Evolutionary conservation across 1,140 invertebrate species (phyloP).

Genomic region (Chelonus insularis): DNA sequence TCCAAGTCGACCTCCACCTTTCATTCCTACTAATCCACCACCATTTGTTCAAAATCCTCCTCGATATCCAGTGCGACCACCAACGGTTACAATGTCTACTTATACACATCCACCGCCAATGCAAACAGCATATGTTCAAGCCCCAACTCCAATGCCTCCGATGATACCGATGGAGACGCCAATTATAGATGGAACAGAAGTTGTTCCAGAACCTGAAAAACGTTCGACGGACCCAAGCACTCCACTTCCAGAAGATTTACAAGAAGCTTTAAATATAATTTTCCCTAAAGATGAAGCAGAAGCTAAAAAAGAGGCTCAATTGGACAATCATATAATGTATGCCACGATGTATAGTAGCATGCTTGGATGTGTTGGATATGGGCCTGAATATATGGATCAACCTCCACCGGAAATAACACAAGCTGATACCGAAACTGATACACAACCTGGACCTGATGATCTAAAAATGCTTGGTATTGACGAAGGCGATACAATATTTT

Average conservation of each 20-base stretch:
- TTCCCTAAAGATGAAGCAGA: constrained; percentile 59
- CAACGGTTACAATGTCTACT: not conserved
- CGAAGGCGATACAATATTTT: constrained; percentile 57
- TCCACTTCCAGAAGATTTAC: constrained; percentile 67
- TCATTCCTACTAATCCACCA: constrained; percentile 38
- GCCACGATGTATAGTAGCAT: constrained; percentile 56
- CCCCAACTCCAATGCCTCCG: constrained; percentile 33
- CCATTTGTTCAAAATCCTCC: constrained; percentile 17
- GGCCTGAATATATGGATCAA: constrained; percentile 57
- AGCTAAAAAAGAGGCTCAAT: constrained; percentile 29
- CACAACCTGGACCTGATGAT: constrained; percentile 56
- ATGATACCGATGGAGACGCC: constrained; percentile 23
- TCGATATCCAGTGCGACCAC: constrained; percentile 18
- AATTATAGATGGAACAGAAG: constrained; percentile 37
- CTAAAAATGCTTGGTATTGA: constrained; percentile 59
- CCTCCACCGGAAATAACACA: constrained; percentile 57
- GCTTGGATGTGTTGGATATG: constrained; percentile 54
- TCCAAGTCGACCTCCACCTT: constrained; percentile 42
- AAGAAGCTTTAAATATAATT: constrained; percentile 73
- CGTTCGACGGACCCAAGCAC: constrained; percentile 45
- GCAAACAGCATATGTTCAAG: constrained; percentile 41
- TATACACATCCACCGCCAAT: constrained; percentile 20
- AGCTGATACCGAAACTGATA: constrained; percentile 47
- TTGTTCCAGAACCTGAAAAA: constrained; percentile 48
- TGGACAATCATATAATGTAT: constrained; percentile 53